Conservation (phyloP, 2,888 invertebrate species). For the Zygothrica quintamaculata region DNA sequence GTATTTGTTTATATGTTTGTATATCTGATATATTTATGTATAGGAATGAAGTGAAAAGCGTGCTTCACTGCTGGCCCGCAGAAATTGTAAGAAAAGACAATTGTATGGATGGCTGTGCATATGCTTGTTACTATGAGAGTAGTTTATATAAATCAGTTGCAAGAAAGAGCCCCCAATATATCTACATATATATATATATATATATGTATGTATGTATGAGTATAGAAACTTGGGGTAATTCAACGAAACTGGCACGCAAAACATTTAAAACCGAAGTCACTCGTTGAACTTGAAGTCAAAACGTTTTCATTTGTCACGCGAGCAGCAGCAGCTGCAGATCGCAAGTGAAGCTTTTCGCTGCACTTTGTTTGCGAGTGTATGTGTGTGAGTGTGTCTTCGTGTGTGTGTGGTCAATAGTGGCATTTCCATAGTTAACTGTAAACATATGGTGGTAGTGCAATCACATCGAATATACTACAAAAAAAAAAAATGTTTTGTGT, state of each 20-base stretch:
- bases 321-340: slow-evolving; percentile 58
- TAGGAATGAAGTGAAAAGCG: slow-evolving; percentile 22
- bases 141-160: slow-evolving; percentile 11
- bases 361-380: slow-evolving; percentile 2
- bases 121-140: background rate
- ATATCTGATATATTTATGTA: background rate
- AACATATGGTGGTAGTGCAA: background rate
- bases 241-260: slow-evolving; percentile 42
- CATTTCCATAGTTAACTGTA: slow-evolving; percentile 2
- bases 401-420: too few relatives aligned
- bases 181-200: background rate
- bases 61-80: slow-evolving; percentile 25
- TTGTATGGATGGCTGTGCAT: background rate
- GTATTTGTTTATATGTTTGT: background rate
- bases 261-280: slow-evolving; percentile 62
- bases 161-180: slow-evolving; percentile 1
- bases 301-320: slow-evolving; percentile 78
- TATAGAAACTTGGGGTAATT: slow-evolving; percentile 16
- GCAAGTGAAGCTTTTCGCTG: slow-evolving; percentile 9
- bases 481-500: background rate
- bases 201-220: background rate
- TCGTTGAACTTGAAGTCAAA: slow-evolving; percentile 79
- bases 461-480: background rate
- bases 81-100: slow-evolving; percentile 10
- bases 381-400: background rate